Percentiles rank a stretch among this genome's conserved stretches.
These are phyloP conservation scores for Vipera latastei DNA, from an alignment of 2,797 vertebrate genomes.

Conservation along the genomic window DNA sequence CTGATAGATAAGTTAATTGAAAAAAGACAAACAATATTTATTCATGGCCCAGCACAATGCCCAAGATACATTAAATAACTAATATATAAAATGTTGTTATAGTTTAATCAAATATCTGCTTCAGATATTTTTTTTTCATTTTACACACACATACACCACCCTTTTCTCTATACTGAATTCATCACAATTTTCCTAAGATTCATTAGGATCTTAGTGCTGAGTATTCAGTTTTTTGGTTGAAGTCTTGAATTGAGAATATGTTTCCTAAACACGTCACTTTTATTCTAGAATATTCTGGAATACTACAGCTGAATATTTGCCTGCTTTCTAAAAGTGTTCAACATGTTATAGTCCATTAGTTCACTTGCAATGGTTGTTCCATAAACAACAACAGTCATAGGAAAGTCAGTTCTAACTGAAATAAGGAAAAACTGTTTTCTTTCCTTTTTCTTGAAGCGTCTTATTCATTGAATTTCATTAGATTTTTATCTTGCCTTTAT, in stretches of 20 bases:
- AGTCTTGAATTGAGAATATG: background rate
- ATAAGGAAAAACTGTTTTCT: background rate
- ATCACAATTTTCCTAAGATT: background rate
- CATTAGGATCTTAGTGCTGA: background rate
- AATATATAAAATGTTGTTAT: background rate
- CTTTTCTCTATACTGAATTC: background rate
- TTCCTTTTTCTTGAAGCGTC: background rate
- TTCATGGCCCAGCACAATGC: background rate
- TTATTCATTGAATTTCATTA: background rate
- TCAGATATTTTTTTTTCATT: background rate
- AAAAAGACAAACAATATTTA: background rate
- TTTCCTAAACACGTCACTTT: background rate
- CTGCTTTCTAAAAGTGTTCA: background rate
- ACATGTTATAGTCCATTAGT: background rate
- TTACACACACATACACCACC: background rate
- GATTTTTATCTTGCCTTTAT: background rate
- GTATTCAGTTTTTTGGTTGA: background rate
- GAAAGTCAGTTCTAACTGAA: background rate
- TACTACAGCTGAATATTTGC: background rate
- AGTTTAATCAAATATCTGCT: background rate
- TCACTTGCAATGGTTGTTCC: background rate
- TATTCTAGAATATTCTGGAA: background rate
- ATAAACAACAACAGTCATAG: background rate
- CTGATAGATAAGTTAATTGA: background rate
- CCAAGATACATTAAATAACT: background rate